Evolutionary conservation across 2,113 vertebrate species (phyloP).

Genomic region (Polypterus senegalus): DNA sequence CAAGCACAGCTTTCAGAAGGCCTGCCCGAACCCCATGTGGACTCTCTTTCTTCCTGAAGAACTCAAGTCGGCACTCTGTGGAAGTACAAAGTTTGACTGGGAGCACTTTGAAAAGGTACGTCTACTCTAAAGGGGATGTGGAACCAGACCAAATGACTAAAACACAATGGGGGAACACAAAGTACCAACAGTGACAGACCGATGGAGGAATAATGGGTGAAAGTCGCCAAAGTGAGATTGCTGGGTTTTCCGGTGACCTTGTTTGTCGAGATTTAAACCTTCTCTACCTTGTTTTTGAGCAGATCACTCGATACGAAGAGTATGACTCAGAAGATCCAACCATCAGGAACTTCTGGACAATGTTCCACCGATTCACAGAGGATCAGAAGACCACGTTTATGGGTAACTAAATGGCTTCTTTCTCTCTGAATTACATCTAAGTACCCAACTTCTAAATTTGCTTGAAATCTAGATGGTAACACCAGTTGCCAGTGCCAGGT

Average conservation of each 20-base stretch:
- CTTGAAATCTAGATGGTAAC: no score
- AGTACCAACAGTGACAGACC: no score
- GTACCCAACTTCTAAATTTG: no score
- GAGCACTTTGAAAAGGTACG: conserved; percentile 31
- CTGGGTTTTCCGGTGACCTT: no score
- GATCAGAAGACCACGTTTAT: conserved; percentile 43
- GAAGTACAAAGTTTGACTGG: conserved; percentile 32
- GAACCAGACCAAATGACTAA: no score
- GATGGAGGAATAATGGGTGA: no score
- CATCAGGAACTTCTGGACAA: conserved; percentile 43
- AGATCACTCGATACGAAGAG: neutral
- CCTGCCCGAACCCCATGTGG: conserved; percentile 31
- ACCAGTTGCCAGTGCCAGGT: no score
- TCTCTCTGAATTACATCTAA: no score
- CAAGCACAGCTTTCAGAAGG: conserved; percentile 34
- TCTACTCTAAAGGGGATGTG: neutral
- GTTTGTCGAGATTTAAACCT: neutral
- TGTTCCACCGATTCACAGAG: conserved; percentile 38
- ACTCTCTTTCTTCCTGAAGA: conserved; percentile 37
- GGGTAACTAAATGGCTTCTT: conserved; percentile 24
- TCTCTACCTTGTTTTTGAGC: conserved; percentile 11
- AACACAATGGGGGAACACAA: no score
- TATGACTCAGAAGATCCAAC: conserved; percentile 26
- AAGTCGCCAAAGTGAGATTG: no score
- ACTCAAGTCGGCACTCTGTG: conserved; percentile 32